Evolutionary conservation across 2,113 vertebrate species (phyloP).

Genomic region (Aptenodytes forsteri): DNA sequence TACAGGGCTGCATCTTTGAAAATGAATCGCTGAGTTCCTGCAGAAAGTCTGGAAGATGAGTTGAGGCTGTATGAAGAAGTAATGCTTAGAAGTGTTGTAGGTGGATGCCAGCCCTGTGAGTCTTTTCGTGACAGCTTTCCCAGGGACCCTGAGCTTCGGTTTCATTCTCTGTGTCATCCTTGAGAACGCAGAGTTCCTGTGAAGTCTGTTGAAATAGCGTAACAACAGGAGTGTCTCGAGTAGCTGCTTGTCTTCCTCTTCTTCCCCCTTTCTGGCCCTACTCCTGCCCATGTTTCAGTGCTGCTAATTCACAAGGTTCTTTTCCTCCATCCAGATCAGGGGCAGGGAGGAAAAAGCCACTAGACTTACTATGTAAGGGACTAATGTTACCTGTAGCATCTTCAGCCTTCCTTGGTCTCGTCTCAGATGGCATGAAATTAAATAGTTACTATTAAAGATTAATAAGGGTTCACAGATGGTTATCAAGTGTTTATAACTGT

Average conservation of each 20-base stretch:
- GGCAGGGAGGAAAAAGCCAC: neutral
- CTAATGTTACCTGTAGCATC: neutral
- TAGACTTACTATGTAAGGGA: neutral
- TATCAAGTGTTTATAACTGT: neutral
- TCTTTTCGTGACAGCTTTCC: neutral
- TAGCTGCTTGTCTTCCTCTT: neutral
- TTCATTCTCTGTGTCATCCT: neutral
- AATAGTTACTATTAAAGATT: neutral
- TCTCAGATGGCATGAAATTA: neutral
- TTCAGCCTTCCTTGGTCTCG: neutral
- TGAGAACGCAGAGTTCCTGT: neutral
- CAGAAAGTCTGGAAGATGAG: neutral
- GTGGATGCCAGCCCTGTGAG: neutral
- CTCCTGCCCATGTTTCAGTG: neutral
- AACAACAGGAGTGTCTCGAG: neutral
- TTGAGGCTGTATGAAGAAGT: neutral
- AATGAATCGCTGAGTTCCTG: neutral
- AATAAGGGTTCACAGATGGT: neutral
- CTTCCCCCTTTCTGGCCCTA: accelerated
- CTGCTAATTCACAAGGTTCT: neutral
- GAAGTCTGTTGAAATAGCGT: neutral
- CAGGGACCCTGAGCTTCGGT: neutral
- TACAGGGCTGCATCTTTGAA: neutral
- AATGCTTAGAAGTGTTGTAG: neutral
- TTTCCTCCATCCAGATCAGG: neutral